These are phyloP conservation scores for Allolobophora icterica DNA, from an alignment of 2,888 invertebrate species.

Conservation along the genomic window DNA sequence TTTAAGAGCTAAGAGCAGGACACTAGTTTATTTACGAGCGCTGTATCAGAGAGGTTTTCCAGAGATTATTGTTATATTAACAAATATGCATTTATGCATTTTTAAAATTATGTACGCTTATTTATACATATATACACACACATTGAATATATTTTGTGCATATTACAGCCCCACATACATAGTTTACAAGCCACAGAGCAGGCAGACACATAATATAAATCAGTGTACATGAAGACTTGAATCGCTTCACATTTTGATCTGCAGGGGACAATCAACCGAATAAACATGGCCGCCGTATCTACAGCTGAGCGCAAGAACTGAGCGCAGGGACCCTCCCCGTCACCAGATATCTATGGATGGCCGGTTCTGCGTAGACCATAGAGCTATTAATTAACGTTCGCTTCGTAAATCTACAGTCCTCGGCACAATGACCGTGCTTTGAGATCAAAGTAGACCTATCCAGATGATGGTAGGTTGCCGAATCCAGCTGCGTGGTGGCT, in stretches of 20 bases:
- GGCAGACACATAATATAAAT: neutral
- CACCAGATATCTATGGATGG: slow-evolving; percentile 5
- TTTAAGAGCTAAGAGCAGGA: too few species aligned
- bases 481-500: neutral
- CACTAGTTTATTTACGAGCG: too few species aligned
- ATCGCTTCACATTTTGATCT: neutral
- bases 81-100: too few species aligned
- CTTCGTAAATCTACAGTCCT: neutral
- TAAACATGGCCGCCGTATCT: neutral
- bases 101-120: too few species aligned
- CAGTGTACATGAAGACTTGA: neutral
- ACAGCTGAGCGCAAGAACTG: neutral
- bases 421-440: neutral
- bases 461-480: neutral
- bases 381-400: neutral
- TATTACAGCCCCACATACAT: too few species aligned
- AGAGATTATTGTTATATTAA: too few species aligned
- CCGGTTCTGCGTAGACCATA: slow-evolving; percentile 7
- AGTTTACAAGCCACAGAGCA: too few species aligned
- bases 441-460: neutral
- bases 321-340: neutral
- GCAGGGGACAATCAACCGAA: neutral
- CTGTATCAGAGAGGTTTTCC: too few species aligned
- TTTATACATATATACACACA: too few species aligned
- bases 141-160: too few species aligned